These are phyloP conservation scores for Leucoraja ocellata DNA, from an alignment of 2,797 vertebrate genomes.

Conservation along the genomic window DNA sequence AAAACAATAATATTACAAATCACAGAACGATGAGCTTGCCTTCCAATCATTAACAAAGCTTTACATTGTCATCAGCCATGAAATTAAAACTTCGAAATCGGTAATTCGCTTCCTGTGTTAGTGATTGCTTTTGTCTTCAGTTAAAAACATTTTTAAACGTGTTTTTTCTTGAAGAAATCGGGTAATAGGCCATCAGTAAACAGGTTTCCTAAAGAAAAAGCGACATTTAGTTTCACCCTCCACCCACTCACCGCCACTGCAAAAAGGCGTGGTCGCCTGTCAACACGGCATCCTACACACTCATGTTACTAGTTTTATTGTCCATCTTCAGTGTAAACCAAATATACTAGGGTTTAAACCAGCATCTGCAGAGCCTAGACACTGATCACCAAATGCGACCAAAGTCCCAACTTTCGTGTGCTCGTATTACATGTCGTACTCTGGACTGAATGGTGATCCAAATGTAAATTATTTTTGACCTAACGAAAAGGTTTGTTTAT, in stretches of 20 bases:
- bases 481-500: not conserved
- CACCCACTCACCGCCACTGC: too few species aligned
- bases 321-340: too few species aligned
- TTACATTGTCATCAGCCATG: not conserved
- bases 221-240: not conserved
- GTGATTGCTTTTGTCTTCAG: not conserved
- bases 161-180: not conserved
- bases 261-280: not conserved
- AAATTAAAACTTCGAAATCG: not conserved
- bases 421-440: not conserved
- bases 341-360: too few species aligned
- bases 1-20: not conserved
- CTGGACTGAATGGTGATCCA: not conserved
- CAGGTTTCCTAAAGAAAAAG: not conserved
- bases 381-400: not conserved
- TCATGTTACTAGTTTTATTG: not conserved
- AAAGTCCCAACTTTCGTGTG: not conserved
- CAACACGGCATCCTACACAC: too few species aligned
- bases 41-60: not conserved
- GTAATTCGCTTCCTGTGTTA: not conserved
- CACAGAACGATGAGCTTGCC: not conserved
- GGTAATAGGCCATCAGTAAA: not conserved
- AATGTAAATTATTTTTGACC: not conserved
- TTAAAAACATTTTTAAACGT: not conserved
- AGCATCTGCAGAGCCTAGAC: too few species aligned